A percentile compares a stretch with the other conserved stretches of the same genome.
These are phyloP conservation scores for Castor canadensis DNA, from an alignment of 2,113 vertebrate species.

Conservation along the genomic window DNA sequence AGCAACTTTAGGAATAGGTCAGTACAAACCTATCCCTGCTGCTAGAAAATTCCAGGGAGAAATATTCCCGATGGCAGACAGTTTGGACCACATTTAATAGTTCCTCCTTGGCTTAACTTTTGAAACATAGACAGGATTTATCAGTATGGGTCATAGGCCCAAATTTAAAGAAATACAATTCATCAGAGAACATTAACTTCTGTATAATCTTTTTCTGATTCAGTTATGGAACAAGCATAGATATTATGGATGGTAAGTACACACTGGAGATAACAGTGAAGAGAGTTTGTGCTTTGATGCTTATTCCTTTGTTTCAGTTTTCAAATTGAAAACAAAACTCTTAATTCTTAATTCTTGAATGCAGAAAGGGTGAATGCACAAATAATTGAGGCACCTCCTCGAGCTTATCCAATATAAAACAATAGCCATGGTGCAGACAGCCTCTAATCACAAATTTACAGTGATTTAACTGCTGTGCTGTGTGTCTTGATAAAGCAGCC, in stretches of 20 bases:
- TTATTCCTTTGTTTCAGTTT: slow-evolving; percentile 46
- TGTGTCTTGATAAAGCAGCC: neutral
- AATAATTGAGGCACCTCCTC: neutral
- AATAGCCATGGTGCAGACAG: neutral
- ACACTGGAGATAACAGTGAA: neutral
- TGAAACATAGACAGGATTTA: neutral
- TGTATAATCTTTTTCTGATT: neutral
- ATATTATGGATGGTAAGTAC: neutral
- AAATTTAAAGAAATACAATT: neutral
- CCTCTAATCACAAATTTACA: slow-evolving; percentile 21
- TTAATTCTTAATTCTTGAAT: slow-evolving; percentile 41
- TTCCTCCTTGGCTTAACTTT: neutral
- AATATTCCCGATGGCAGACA: neutral
- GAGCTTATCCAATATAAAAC: neutral
- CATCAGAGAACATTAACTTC: neutral
- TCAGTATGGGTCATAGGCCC: neutral
- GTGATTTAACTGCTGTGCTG: slow-evolving; percentile 50
- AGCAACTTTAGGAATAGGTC: neutral
- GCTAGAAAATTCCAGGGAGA: neutral
- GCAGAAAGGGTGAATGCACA: neutral
- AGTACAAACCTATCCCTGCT: neutral
- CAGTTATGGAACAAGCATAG: neutral
- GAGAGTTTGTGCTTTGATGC: neutral
- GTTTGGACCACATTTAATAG: neutral
- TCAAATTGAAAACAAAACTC: slow-evolving; percentile 36